phyloP scores from a whole-genome alignment of 2,888 invertebrate genomes.

The Oligia strigilis region DNA sequence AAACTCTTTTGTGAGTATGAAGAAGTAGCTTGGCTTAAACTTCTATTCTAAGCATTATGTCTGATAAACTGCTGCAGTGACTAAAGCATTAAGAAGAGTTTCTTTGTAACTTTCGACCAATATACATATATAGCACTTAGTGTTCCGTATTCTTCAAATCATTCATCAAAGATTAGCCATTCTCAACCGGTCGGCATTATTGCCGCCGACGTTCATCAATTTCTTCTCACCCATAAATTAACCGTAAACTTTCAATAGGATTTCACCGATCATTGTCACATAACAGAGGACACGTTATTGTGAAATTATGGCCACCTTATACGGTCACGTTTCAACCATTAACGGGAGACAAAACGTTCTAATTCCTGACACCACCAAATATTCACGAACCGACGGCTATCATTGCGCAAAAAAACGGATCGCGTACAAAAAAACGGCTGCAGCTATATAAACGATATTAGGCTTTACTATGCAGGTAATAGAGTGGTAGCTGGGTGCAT shows the following conservation, averaged over 20 bases:
- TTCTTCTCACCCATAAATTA: constrained; percentile 81
- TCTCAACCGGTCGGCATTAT: constrained; percentile 63
- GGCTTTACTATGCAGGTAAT: constrained; percentile 61
- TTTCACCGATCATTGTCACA: constrained; percentile 84
- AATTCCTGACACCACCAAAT: constrained; percentile 88
- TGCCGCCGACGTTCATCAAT: constrained; percentile 67
- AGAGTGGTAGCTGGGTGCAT: constrained; percentile 45
- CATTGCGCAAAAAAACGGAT: constrained; percentile 87
- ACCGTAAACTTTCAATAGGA: constrained; percentile 78
- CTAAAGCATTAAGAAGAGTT: background rate
- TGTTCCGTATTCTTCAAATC: constrained; percentile 30
- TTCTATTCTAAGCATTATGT: background rate
- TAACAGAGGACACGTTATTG: constrained; percentile 85
- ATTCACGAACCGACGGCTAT: constrained; percentile 87
- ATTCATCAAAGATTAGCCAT: constrained; percentile 73
- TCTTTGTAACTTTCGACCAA: constrained; percentile 3
- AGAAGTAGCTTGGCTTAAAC: background rate
- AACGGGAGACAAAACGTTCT: constrained; percentile 88
- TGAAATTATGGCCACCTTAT: constrained; percentile 85
- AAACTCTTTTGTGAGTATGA: background rate
- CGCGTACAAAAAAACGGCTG: constrained; percentile 51
- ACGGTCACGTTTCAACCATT: constrained; percentile 89
- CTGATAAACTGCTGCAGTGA: background rate
- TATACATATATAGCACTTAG: background rate
- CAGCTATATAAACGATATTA: constrained; percentile 55